Conservation (phyloP, 2,113 vertebrate genomes). For the Gopherus evgoodei region DNA sequence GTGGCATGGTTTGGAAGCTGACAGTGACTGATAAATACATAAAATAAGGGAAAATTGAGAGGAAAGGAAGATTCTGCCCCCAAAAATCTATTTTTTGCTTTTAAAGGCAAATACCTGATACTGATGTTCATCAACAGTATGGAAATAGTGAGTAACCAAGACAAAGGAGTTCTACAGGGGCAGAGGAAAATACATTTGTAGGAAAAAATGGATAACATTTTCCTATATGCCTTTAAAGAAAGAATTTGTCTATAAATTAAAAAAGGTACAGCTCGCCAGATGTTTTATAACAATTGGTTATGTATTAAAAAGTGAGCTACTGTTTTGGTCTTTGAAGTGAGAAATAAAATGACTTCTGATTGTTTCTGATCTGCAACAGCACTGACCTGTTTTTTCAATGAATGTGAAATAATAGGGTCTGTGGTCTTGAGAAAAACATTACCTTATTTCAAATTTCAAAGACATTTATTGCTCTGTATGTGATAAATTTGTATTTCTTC, state of each 20-base stretch:
- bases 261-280: conserved; percentile 78
- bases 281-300: conserved; percentile 79
- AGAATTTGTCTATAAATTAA: conserved; percentile 78
- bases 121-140: conserved; percentile 44
- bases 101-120: conserved; percentile 23
- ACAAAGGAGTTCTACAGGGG: conserved; percentile 59
- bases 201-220: conserved; percentile 77
- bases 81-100: conserved; percentile 43
- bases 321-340: conserved; percentile 76
- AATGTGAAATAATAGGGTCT: conserved; percentile 62
- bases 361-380: conserved; percentile 73
- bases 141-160: conserved; percentile 76
- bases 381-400: conserved; percentile 78
- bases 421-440: conserved; percentile 70
- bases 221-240: conserved; percentile 81
- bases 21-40: not conserved
- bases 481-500: conserved; percentile 68
- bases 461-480: conserved; percentile 59
- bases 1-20: not conserved
- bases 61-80: conserved; percentile 44
- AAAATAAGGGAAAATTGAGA: conserved; percentile 19
- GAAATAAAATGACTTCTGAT: conserved; percentile 78
- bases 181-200: conserved; percentile 66
- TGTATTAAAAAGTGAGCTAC: conserved; percentile 78
- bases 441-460: conserved; percentile 75